These are phyloP conservation scores for Amniataba percoides DNA, from an alignment of 2,797 vertebrate genomes.

Conservation along the genomic window DNA sequence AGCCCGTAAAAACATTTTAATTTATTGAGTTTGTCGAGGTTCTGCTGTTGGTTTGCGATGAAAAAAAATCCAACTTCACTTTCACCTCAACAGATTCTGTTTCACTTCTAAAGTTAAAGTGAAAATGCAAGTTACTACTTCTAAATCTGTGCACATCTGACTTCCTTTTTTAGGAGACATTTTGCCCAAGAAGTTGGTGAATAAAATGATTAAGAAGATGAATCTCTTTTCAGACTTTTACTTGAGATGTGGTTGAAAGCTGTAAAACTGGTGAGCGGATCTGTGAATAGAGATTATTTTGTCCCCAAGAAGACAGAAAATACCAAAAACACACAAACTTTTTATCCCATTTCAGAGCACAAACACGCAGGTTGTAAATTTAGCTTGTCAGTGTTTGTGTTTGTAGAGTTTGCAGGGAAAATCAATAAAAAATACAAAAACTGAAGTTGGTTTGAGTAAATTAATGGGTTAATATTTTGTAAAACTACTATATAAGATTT, in stretches of 20 bases:
- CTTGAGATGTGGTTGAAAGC: background rate
- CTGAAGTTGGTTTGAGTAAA: background rate
- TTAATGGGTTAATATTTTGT: background rate
- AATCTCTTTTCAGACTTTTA: background rate
- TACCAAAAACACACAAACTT: background rate
- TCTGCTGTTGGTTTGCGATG: background rate
- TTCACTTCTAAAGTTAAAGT: background rate
- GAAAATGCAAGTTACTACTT: background rate
- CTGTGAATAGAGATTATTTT: background rate
- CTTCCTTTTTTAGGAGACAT: no score
- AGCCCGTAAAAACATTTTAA: background rate
- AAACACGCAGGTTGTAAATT: no score
- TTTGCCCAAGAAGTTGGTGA: background rate
- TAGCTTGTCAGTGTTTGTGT: no score
- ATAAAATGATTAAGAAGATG: background rate
- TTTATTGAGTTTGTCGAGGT: background rate
- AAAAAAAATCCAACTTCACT: background rate
- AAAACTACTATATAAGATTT: background rate
- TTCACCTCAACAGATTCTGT: background rate
- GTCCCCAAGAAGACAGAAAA: background rate
- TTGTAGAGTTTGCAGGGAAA: background rate
- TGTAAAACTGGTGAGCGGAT: background rate
- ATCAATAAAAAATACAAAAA: background rate
- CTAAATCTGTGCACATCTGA: background rate
- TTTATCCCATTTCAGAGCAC: background rate